Percentiles rank a stretch among this genome's conserved stretches.
phyloP scores from a whole-genome alignment of 2,797 vertebrate species.

The Podarcis lilfordi region DNA sequence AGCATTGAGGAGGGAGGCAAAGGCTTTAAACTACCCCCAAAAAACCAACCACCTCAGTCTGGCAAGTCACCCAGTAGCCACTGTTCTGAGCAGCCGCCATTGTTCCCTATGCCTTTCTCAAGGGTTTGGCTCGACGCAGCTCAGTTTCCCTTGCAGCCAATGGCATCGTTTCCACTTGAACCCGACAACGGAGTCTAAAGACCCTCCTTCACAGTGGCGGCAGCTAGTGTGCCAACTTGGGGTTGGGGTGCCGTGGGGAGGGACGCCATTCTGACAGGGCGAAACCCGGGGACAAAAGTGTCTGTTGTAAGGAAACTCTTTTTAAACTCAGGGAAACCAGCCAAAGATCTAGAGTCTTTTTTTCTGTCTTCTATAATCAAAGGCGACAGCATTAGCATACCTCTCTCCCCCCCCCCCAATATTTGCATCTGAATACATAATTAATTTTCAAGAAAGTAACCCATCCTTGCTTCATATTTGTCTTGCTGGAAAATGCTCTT shows the following conservation, averaged over 20 bases:
- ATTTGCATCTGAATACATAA: slow-evolving; percentile 36
- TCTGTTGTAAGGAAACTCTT: not conserved
- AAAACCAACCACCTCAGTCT: no score
- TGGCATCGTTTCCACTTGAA: not conserved
- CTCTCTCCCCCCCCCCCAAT: not conserved
- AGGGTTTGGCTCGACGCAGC: no score
- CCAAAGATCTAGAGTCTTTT: not conserved
- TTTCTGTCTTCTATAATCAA: not conserved
- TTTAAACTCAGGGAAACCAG: not conserved
- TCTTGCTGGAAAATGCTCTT: slow-evolving; percentile 3
- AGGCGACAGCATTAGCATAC: not conserved
- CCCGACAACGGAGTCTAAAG: not conserved
- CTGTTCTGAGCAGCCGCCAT: no score
- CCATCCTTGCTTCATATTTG: slow-evolving; percentile 9
- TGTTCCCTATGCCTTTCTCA: no score
- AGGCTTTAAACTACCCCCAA: rapidly evolving
- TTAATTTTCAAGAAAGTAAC: slow-evolving; percentile 21
- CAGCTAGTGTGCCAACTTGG: not conserved
- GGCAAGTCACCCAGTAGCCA: no score
- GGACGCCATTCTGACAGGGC: not conserved
- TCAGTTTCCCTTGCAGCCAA: not conserved
- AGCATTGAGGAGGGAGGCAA: no score
- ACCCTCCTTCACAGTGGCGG: not conserved
- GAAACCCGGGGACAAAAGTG: not conserved
- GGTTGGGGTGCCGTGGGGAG: not conserved